Percentiles rank a stretch among this genome's conserved stretches.
These are phyloP conservation scores for Xenopus laevis DNA, from an alignment of 2,113 vertebrate species.

Conservation along the genomic window DNA sequence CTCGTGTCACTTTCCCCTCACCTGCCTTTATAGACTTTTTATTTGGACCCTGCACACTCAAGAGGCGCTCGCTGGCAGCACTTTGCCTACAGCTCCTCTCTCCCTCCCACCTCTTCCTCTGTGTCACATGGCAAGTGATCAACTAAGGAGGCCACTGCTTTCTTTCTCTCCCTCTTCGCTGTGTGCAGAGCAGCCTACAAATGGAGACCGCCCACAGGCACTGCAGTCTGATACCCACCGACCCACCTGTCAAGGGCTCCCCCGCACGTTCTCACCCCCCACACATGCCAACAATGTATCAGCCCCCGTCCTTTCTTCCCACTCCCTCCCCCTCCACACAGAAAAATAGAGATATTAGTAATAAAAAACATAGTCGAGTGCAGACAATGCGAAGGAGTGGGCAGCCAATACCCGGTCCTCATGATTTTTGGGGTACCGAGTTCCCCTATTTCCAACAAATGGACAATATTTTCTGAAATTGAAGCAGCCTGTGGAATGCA, in stretches of 20 bases:
- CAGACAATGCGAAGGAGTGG: too few species aligned
- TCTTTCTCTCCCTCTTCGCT: constrained; percentile 13
- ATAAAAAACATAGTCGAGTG: too few species aligned
- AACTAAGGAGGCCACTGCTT: constrained; percentile 29
- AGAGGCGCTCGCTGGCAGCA: constrained; percentile 23
- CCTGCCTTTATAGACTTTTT: constrained; percentile 40
- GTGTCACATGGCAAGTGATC: constrained; percentile 37
- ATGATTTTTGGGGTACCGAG: too few species aligned
- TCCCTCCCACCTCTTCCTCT: constrained; percentile 41
- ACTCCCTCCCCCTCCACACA: neutral
- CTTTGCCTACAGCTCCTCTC: constrained; percentile 27
- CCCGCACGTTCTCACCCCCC: neutral
- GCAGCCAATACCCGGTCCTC: too few species aligned
- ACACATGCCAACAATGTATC: constrained; percentile 3
- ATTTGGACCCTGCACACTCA: constrained; percentile 28
- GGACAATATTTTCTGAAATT: too few species aligned
- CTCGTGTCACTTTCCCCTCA: constrained; percentile 21
- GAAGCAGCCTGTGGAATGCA: too few species aligned
- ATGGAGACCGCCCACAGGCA: constrained; percentile 22
- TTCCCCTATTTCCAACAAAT: too few species aligned
- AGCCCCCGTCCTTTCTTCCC: neutral
- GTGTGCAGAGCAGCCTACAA: constrained; percentile 18
- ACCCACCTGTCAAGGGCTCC: constrained; percentile 25
- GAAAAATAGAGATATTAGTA: neutral
- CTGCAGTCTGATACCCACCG: neutral